These are phyloP conservation scores for Bicyclus anynana DNA, from an alignment of 1,140 invertebrate species.

Conservation along the genomic window DNA sequence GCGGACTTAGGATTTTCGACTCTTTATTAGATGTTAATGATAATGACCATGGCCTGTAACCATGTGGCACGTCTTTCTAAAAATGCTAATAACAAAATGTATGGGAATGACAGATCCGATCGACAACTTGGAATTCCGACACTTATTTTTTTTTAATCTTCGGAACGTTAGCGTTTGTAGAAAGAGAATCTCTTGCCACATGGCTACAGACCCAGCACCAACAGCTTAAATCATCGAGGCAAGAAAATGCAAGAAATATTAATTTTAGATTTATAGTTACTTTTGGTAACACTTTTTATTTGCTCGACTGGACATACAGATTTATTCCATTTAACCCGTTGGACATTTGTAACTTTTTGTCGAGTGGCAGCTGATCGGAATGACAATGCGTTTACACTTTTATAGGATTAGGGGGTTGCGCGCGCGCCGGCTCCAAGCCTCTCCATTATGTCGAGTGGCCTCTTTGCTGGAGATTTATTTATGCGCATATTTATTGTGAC, in stretches of 20 bases:
- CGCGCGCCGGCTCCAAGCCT: constrained; percentile 31
- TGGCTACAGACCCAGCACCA: too few species aligned
- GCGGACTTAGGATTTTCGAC: too few species aligned
- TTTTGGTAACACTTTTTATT: not conserved
- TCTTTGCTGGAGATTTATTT: constrained; percentile 43
- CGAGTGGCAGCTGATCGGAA: constrained; percentile 48
- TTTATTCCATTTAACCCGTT: constrained; percentile 35
- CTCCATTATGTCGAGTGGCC: constrained; percentile 59
- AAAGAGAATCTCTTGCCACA: too few species aligned
- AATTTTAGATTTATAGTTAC: not conserved
- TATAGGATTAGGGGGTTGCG: constrained; percentile 32
- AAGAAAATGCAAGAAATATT: too few species aligned
- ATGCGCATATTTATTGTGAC: constrained; percentile 51
- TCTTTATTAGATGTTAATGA: too few species aligned
- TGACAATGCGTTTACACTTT: constrained; percentile 45
- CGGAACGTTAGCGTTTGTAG: too few species aligned
- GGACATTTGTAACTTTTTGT: constrained; percentile 37
- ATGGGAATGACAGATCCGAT: too few species aligned
- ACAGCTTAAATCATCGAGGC: not conserved
- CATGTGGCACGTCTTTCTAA: too few species aligned
- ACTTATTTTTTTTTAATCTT: too few species aligned
- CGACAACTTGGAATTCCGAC: too few species aligned
- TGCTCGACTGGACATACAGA: not conserved
- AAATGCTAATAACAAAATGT: too few species aligned
- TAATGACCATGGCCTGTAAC: too few species aligned